Conservation (phyloP, 2,113 vertebrate genomes). For the Uria lomvia region DNA sequence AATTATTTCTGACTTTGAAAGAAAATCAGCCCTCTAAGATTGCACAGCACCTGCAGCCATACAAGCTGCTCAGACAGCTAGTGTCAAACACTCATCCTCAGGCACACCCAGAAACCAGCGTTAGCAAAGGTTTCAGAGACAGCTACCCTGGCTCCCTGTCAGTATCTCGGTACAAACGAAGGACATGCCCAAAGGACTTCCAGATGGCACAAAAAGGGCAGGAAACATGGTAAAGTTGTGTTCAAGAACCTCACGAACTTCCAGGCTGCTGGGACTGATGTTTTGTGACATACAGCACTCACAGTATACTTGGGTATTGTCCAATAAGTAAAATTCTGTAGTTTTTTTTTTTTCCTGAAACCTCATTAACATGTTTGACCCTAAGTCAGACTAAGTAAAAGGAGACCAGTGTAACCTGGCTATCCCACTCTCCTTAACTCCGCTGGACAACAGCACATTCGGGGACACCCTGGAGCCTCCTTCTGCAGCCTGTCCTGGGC, state of each 20-base stretch:
- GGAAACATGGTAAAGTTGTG: neutral
- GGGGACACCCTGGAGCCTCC: neutral
- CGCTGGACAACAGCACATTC: neutral
- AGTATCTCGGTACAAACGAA: neutral
- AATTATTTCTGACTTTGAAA: neutral
- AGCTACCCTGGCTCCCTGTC: neutral
- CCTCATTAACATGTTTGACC: neutral
- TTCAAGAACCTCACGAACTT: neutral
- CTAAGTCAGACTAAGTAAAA: neutral
- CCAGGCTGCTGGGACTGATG: neutral
- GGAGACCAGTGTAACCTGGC: neutral
- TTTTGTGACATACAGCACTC: neutral
- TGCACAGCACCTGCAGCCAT: neutral
- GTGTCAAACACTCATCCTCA: neutral
- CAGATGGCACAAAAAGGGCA: neutral
- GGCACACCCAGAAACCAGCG: neutral
- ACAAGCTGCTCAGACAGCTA: neutral
- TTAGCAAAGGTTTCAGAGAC: neutral
- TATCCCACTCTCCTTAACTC: neutral
- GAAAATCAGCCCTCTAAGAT: neutral
- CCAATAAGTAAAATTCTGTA: neutral
- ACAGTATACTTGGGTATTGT: neutral
- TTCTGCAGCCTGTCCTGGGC: neutral
- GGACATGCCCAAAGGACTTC: neutral
- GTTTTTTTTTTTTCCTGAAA: neutral